Evolutionary conservation across 2,113 vertebrate species (phyloP), one percentile per base, ranked within the genome.

Genomic region (Cyphomyrus discorhynchus): DNA sequence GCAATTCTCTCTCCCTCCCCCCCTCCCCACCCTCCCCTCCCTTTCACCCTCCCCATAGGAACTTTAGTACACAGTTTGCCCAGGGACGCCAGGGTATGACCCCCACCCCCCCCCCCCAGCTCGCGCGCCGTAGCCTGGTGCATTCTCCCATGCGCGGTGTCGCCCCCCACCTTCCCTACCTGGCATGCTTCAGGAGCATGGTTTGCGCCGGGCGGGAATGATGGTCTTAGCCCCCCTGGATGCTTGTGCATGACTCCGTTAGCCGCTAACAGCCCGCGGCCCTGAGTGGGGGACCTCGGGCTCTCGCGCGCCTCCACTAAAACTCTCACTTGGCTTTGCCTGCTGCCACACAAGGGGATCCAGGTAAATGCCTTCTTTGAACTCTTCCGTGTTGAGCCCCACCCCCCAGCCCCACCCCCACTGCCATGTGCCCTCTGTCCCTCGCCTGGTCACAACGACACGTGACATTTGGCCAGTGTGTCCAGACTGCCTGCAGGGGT

Each of bases 281-380:
- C 5, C 50, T 53, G 46, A 46, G 88, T 24, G 3, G 3, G 49
- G 13, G 74, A n/a, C 21, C 24, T 8, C 0, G 31, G n/a, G 46
- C 31, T 88, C 74, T 84, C 46, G 58, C 39, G 74, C 83, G 95
- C 94, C 90, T 93, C 74, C 95, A 96, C 94, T 97, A 97, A 97
- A 94, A 96, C 94, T 97, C 93, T 96, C 92, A 94, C 94, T 97
- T 97, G 96, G 93, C 95, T 97, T 97, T 97, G 93, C 96, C 96
- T 97, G 96, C 96, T 96, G 97, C 97, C 95, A 94, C 86, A 42
- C 96, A 96, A 97, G 97, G 96, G 97, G 97, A 97, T 97, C 97
- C 94, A 97, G 97, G 97, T 97, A 97, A 97, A 89, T 92, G 91
- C 94, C 90, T 90, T 95, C 89, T 93, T 94, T 91, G 83, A 45